Evolutionary conservation across 2,888 invertebrate genomes (phyloP), one percentile per base, ranked within the genome.

Genomic region (Eumerus sabulonum): DNA sequence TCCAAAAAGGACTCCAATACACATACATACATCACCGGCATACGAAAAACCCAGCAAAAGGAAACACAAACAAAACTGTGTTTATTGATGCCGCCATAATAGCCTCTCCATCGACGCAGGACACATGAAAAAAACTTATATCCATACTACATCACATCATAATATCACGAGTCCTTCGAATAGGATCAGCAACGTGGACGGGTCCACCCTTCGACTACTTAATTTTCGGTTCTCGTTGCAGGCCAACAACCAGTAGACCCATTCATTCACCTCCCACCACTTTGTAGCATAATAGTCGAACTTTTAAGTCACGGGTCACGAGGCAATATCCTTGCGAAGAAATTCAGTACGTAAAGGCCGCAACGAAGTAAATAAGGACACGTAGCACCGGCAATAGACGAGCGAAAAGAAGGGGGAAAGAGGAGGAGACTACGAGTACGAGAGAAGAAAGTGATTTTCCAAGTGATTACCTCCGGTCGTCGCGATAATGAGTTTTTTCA

Each of bases 401-500:
- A n/a, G n/a, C n/a, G 27, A 27, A 27, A 27, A 7, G 27, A 27
- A 27, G 2, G 2, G 27, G 7, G 27, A 7, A 27, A 27, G 2
- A 2, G 1, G 40, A 40, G 36, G 36, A 11, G 36, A 36, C 11
- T 36, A 18, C 17, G 42, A 47, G 64, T 48, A 54, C 62, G 40
- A 60, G 53, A 40, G 48, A 70, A 47, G 60, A 73, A 60, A 64
- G 68, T 66, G 81, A 81, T 76, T 81, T 81, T 81, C 70, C 81
- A 76, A 76, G 38, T 62, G 70, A 81, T 81, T 81, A 71, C 81
- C 57, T 64, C 48, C 70, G 74, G 59, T 45, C 56, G 81, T 51
- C 66, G 66, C 56, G 70, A 81, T 81, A 82, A 96, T 96, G 96
- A 96, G 95, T 91, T 96, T 96, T 91, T 93, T 96, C 88, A 93